Evolutionary conservation across 2,113 vertebrate genomes (phyloP).

Genomic region (Pica pica): DNA sequence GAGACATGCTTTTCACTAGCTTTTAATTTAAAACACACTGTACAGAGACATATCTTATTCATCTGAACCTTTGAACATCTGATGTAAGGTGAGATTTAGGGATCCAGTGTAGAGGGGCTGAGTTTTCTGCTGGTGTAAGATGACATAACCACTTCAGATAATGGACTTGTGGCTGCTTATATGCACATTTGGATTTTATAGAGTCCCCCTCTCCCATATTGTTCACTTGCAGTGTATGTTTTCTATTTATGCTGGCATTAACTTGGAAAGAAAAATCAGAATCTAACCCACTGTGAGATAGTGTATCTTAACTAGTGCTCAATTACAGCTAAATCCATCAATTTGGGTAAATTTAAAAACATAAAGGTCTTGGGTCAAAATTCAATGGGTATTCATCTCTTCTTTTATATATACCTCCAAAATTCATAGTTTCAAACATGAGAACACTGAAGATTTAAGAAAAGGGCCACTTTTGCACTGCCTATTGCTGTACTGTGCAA

Average conservation of each 20-base stretch:
- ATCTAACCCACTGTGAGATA: not conserved
- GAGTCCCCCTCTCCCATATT: not conserved
- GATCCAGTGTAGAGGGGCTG: constrained; percentile 40
- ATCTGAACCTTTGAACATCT: constrained; percentile 65
- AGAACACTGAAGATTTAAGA: not conserved
- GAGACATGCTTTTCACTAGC: constrained; percentile 42
- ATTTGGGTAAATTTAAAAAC: not conserved
- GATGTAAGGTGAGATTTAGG: constrained; percentile 63
- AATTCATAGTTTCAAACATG: not conserved
- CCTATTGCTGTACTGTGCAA: not conserved
- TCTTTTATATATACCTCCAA: not conserved
- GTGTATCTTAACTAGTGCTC: not conserved
- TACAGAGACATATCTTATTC: constrained; percentile 50
- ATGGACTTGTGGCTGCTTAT: not conserved
- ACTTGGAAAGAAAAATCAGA: not conserved
- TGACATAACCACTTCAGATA: constrained; percentile 57
- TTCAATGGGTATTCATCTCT: not conserved
- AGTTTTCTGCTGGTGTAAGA: constrained; percentile 54
- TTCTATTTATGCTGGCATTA: constrained; percentile 1
- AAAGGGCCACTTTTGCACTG: not conserved
- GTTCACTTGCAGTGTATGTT: constrained; percentile 15
- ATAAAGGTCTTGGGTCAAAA: not conserved
- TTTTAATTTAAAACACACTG: constrained; percentile 65
- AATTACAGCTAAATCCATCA: not conserved
- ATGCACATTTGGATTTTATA: constrained; percentile 52